Conservation (phyloP, 2,797 vertebrate species). For the Clarias pachynema region DNA sequence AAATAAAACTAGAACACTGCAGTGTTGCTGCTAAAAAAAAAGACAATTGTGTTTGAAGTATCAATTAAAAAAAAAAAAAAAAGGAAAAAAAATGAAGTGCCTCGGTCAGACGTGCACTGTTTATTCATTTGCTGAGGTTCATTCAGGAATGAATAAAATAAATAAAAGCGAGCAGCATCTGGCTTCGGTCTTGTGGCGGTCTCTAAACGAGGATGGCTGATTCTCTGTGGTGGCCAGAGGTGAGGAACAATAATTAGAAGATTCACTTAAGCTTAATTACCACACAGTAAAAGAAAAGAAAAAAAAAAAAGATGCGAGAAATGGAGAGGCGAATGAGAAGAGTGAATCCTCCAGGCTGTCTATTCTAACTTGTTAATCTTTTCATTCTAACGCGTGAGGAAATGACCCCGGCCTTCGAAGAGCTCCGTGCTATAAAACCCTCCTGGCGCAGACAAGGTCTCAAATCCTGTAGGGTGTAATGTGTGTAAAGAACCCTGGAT, state of each 20-base stretch:
- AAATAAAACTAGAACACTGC: background rate
- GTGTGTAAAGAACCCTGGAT: background rate
- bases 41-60: slow-evolving; percentile 6
- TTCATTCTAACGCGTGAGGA: slow-evolving; percentile 10
- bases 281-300: slow-evolving; percentile 53
- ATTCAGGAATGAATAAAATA: slow-evolving; percentile 15
- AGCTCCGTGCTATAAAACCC: background rate
- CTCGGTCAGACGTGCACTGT: background rate
- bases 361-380: slow-evolving; percentile 28
- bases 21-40: background rate
- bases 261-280: slow-evolving; percentile 64
- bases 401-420: background rate
- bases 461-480: background rate
- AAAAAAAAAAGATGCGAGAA: background rate
- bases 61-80: background rate
- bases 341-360: slow-evolving; percentile 43
- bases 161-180: slow-evolving; percentile 36
- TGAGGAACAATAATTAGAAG: slow-evolving; percentile 62
- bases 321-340: slow-evolving; percentile 54
- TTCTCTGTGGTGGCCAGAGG: background rate
- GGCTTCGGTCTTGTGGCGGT: slow-evolving; percentile 60
- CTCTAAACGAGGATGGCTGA: background rate
- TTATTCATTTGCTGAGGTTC: background rate
- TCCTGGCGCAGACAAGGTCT: background rate
- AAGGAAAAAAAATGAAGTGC: background rate